Base-by-base conservation (phyloP, 2,113 vertebrate species). In the Aleadryas rufinucha region DNA sequence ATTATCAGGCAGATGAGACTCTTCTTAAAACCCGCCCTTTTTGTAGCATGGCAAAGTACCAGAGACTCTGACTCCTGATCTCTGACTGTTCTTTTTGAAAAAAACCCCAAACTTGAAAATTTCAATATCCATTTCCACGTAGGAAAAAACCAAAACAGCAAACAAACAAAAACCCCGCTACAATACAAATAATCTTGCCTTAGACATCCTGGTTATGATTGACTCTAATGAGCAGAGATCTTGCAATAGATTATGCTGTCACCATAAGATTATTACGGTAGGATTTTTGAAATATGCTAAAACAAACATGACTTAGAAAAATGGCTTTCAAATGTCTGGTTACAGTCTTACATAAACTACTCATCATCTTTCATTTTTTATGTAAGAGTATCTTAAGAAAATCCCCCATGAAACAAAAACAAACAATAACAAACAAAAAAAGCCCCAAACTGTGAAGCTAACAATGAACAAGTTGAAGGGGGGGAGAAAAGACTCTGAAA, bases 221-320 rank as follows among this genome's bases (percentile, higher is more conserved):
- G 50, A 70, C n/a, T 84, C 23, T 66, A 79, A 75, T 37, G 17
- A 81, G 66, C 41, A 49, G 65, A 63, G 24, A 41, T 78, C 44
- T 84, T 75, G 16, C 24, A 78, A 30, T 5, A 41, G 22, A 28
- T 86, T 78, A 69, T 76, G 30, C 64, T 93, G 64, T 66, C 23
- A 54, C 45, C 5, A 22, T 64, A 31, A 37, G n/a, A 68, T 50
- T 72, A 15, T 56, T 59, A 16, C 70, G 28, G 8, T 74, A 33
- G 6, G 11, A 41, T 14, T 81, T 68, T 79, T 42, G 21, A 95
- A 84, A 45, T 82, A 41, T 37, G 27, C 21, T 82, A 31, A 81
- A 81, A 82, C 22, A 63, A 91, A 20, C 17, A 15, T 56, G 24
- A 78, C 28, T 89, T 89, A 37, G 9, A 90, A 75, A 90, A 92